Evolutionary conservation across 2,113 vertebrate species (phyloP), one percentile per base, ranked within the genome.

Genomic region (Nycticryphes semicollaris): DNA sequence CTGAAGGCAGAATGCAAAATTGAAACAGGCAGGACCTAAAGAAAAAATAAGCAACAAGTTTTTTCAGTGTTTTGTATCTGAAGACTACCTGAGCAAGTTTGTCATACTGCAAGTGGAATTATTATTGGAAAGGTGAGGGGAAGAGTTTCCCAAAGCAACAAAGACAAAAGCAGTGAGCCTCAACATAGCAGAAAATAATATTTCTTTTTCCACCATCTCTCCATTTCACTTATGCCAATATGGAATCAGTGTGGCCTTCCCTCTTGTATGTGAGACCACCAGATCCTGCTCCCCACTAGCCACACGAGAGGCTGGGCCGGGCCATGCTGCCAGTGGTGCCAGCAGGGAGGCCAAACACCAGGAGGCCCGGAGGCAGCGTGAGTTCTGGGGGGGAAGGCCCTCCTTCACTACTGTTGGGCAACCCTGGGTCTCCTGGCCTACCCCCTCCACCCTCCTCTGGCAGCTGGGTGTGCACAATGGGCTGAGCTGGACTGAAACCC

Each of bases 281-380:
- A 12, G 35, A 60, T 47, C 28, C 67, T 47, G 25, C 28, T 66
- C 15, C 43, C 92, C 0, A 1, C 48, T 2, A 4, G 30, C 14
- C 7, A 19, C 0, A 1, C 0, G 1, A 56, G 4, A 6, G 48
- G 8, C 35, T 4, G 10, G 4, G 15, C 12, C 1, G 7, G 17
- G 43, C 45, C 4, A 0, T 13, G 25, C 18, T 37, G 25, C 0
- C 0, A 25, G 41, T 1, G 3, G 5, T 48, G 27, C 9, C 2
- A 6, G 43, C 47, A 59, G 21, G 50, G 25, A 60, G 8, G 22
- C 10, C 20, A 23, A 41, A 19, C 1, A 4, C 25, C 45, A 6
- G 50, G 69, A 41, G 39, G 6, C 1, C 5, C 20, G 15, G 59
- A 39, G 24, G 14, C 7, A 17, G 14, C 7, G 9, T 70, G 23